Percentiles rank a stretch among this genome's conserved stretches.
These are phyloP conservation scores for Campoletis sonorensis DNA, from an alignment of 1,140 invertebrate genomes.

Conservation along the genomic window DNA sequence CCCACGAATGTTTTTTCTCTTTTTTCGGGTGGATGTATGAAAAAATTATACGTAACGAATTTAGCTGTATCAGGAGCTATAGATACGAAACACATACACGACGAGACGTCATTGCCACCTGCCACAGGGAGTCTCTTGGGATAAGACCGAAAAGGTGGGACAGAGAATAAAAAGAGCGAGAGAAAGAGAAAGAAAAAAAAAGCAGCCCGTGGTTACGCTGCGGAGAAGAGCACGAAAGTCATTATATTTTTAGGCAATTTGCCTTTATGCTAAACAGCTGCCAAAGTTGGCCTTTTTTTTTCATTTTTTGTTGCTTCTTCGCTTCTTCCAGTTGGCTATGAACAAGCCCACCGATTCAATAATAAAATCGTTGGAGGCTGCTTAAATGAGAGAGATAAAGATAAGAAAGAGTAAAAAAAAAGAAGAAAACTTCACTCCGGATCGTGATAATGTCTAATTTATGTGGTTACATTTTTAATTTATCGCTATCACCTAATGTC, in stretches of 20 bases:
- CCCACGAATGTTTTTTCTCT: too few relatives aligned
- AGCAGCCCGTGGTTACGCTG: not conserved
- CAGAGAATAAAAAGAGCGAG: conserved; percentile 37
- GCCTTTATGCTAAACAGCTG: conserved; percentile 64
- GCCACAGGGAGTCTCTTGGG: conserved; percentile 42
- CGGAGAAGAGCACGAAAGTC: conserved; percentile 43
- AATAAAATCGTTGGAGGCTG: conserved; percentile 40
- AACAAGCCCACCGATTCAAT: conserved; percentile 37
- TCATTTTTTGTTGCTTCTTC: conserved; percentile 9
- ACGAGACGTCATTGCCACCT: conserved; percentile 59
- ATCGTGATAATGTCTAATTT: conserved; percentile 20
- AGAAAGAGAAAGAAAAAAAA: conserved; percentile 29
- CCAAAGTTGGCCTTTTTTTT: conserved; percentile 40
- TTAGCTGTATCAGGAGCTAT: conserved; percentile 6
- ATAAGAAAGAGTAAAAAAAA: not conserved
- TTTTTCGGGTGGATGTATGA: too few relatives aligned
- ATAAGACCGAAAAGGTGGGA: conserved; percentile 40
- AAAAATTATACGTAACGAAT: not conserved
- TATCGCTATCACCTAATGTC: not conserved
- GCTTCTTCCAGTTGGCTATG: not conserved
- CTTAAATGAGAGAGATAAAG: conserved; percentile 1
- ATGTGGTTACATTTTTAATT: conserved; percentile 28
- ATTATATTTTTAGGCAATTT: conserved; percentile 64
- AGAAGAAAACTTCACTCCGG: not conserved
- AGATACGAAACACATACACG: not conserved